Evolutionary conservation across 2,888 invertebrate species (phyloP).

Genomic region (Esperia sulphurella): DNA sequence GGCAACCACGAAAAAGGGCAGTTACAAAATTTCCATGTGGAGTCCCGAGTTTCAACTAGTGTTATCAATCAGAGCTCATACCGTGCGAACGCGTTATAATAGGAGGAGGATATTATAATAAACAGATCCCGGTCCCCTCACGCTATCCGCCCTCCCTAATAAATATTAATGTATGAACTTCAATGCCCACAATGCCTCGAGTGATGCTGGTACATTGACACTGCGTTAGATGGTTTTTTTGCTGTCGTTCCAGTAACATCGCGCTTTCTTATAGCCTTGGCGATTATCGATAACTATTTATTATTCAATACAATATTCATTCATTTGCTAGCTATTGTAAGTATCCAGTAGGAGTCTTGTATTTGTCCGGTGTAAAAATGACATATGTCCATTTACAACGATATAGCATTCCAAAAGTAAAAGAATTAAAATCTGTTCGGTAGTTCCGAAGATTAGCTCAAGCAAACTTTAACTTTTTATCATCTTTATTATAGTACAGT

Average conservation of each 20-base stretch:
- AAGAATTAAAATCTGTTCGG: no score
- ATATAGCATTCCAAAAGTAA: no score
- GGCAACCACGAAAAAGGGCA: no score
- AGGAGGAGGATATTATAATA: slow-evolving; percentile 76
- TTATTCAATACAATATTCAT: background rate
- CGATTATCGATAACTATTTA: background rate
- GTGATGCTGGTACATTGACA: slow-evolving; percentile 77
- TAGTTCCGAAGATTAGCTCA: no score
- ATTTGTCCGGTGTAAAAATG: no score
- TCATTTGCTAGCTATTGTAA: no score
- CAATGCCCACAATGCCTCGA: slow-evolving; percentile 55
- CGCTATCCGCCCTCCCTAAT: slow-evolving; percentile 59
- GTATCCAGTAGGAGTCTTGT: no score
- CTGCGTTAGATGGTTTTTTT: slow-evolving; percentile 38
- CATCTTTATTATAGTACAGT: no score
- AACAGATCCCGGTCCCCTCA: slow-evolving; percentile 71
- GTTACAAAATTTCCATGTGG: no score
- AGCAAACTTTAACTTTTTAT: no score
- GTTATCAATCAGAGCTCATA: slow-evolving; percentile 57
- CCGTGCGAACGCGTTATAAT: slow-evolving; percentile 78
- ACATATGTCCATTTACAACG: no score
- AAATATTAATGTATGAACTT: slow-evolving; percentile 77
- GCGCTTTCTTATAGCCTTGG: background rate
- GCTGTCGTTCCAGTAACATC: background rate
- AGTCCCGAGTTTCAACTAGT: no score